Evolutionary conservation across 2,797 vertebrate species (phyloP).

Genomic region (Sorex maritimensis): DNA sequence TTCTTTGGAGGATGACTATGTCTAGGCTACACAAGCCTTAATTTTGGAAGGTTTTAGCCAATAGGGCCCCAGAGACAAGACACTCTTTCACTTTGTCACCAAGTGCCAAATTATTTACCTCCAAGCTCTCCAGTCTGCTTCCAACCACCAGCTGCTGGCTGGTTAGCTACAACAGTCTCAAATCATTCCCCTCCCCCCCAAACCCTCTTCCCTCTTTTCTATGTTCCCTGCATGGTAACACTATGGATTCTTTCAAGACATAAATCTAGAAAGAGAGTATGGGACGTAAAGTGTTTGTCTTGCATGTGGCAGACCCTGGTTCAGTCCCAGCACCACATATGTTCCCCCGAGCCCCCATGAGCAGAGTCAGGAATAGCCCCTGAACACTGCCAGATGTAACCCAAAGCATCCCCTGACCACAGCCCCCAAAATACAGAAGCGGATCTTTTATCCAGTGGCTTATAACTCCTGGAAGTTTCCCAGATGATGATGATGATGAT

Average conservation of each 20-base stretch:
- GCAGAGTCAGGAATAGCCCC: too few relatives aligned
- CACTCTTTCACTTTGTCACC: not conserved
- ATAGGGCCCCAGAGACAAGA: not conserved
- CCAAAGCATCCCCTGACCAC: too few relatives aligned
- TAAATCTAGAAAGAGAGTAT: too few relatives aligned
- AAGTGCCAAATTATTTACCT: not conserved
- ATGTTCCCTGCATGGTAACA: not conserved
- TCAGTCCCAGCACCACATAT: too few relatives aligned
- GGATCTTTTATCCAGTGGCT: conserved; percentile 12
- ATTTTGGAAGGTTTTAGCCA: conserved; percentile 20
- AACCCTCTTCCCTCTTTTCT: too few relatives aligned
- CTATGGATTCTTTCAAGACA: not conserved
- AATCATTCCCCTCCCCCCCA: not conserved
- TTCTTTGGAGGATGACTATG: conserved; percentile 26
- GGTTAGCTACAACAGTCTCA: not conserved
- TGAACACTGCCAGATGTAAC: too few relatives aligned
- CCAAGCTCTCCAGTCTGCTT: not conserved
- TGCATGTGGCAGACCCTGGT: too few relatives aligned
- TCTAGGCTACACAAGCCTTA: conserved; percentile 1
- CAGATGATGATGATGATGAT: not conserved
- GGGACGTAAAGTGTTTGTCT: too few relatives aligned
- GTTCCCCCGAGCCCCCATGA: too few relatives aligned
- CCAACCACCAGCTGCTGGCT: not conserved
- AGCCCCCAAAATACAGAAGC: not conserved
- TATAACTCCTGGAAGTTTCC: not conserved